These are phyloP conservation scores for Syrista parreyssii DNA, from an alignment of 2,888 invertebrate species.

Conservation along the genomic window DNA sequence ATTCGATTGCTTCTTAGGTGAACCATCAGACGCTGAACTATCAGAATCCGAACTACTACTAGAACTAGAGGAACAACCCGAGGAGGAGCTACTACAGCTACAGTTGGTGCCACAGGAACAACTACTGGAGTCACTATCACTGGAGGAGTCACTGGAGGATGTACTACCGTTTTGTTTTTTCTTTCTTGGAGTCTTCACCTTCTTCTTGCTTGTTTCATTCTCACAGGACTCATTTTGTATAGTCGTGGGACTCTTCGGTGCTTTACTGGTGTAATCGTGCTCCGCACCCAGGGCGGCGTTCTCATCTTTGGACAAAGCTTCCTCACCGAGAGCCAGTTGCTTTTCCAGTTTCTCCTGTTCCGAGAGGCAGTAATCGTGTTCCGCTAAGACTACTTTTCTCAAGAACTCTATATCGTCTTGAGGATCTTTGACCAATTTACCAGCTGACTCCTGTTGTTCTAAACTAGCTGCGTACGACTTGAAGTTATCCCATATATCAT, in stretches of 20 bases:
- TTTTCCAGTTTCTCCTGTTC: slow-evolving; percentile 38
- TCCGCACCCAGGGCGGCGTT: slow-evolving; percentile 32
- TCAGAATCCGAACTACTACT: slow-evolving; percentile 72
- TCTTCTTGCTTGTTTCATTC: slow-evolving; percentile 39
- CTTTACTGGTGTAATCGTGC: slow-evolving; percentile 36
- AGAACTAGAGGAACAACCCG: slow-evolving; percentile 72
- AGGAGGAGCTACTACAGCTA: slow-evolving; percentile 81
- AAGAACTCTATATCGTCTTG: slow-evolving; percentile 44
- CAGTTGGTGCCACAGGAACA: slow-evolving; percentile 88
- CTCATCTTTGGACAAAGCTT: slow-evolving; percentile 20
- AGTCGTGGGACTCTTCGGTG: slow-evolving; percentile 8
- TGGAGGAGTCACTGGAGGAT: slow-evolving; percentile 82
- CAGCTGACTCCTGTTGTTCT: slow-evolving; percentile 67
- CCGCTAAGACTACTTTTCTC: slow-evolving; percentile 66
- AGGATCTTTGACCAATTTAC: slow-evolving; percentile 36
- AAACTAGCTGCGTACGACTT: slow-evolving; percentile 79
- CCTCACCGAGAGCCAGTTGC: slow-evolving; percentile 10
- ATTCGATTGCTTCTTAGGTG: slow-evolving; percentile 65
- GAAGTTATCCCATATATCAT: slow-evolving; percentile 83
- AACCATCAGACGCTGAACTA: slow-evolving; percentile 72
- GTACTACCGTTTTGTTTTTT: slow-evolving; percentile 67
- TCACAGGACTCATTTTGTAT: slow-evolving; percentile 28
- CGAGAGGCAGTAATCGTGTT: slow-evolving; percentile 79
- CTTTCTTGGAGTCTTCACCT: slow-evolving; percentile 61
- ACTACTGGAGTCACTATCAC: slow-evolving; percentile 79